Evolutionary conservation across 1,140 invertebrate species (phyloP).

Genomic region (Aphelenchoides avenae): DNA sequence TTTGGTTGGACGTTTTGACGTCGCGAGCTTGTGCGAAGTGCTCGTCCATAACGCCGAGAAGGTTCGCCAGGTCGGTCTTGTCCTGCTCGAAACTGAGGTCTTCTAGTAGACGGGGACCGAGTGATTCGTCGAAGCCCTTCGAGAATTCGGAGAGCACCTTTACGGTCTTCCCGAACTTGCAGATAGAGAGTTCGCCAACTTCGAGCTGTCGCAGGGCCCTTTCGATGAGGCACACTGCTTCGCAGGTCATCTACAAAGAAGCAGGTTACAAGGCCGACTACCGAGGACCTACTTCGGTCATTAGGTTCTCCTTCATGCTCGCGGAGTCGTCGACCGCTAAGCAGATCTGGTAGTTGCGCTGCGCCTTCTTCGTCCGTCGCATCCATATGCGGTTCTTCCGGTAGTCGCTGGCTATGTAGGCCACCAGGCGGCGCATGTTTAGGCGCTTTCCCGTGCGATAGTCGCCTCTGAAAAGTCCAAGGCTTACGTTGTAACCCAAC

Average conservation of each 20-base stretch:
- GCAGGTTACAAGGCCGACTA: conserved; percentile 5
- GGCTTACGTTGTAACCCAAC: too few relatives aligned
- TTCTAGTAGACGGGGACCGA: conserved; percentile 60
- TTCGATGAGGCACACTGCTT: conserved; percentile 85
- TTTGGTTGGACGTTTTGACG: conserved; percentile 65
- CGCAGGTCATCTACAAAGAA: conserved; percentile 74
- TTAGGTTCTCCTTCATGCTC: conserved; percentile 80
- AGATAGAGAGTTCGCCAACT: conserved; percentile 80
- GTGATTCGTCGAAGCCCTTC: conserved; percentile 54
- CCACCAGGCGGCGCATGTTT: conserved; percentile 94
- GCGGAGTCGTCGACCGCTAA: conserved; percentile 95
- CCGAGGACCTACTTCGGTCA: conserved; percentile 67
- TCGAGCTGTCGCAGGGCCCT: conserved; percentile 85
- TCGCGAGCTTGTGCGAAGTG: conserved; percentile 55
- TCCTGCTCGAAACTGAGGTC: conserved; percentile 63
- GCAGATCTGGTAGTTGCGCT: conserved; percentile 91
- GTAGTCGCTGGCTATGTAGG: conserved; percentile 97
- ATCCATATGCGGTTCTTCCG: conserved; percentile 99
- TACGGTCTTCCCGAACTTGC: conserved; percentile 84
- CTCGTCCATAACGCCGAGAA: conserved; percentile 72
- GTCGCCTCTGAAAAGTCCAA: conserved; percentile 73
- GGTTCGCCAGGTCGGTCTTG: conserved; percentile 68
- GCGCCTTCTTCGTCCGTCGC: conserved; percentile 84
- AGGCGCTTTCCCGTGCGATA: conserved; percentile 91
- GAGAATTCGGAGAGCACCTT: conserved; percentile 71